phyloP scores from a whole-genome alignment of 1,140 invertebrate genomes.

The Parapsyche elsis region DNA sequence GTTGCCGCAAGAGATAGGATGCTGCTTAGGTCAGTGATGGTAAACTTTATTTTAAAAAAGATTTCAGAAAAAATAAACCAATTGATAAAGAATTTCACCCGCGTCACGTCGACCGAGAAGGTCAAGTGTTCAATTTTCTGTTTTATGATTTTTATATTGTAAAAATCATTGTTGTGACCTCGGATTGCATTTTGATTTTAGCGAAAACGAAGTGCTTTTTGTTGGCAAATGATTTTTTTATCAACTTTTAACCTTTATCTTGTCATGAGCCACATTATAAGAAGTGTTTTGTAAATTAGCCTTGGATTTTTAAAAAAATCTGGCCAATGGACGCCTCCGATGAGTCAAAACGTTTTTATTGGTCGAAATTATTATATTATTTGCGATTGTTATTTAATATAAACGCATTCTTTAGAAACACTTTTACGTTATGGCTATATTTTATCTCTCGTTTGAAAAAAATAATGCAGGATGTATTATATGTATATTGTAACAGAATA shows the following conservation, averaged over 20 bases:
- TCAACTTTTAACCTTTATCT: too few relatives aligned
- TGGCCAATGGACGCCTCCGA: constrained; percentile 11
- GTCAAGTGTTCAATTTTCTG: background rate
- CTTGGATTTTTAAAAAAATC: constrained; percentile 11
- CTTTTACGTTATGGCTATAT: too few relatives aligned
- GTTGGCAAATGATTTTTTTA: too few relatives aligned
- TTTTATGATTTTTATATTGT: too few relatives aligned
- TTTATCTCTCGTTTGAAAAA: too few relatives aligned
- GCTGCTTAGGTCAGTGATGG: background rate
- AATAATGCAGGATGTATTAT: too few relatives aligned
- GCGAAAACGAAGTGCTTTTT: too few relatives aligned
- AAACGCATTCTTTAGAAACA: too few relatives aligned
- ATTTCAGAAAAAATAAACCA: background rate
- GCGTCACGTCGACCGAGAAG: background rate
- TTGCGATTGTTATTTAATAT: background rate
- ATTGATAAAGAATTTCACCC: background rate
- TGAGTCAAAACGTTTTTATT: background rate
- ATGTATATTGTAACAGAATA: too few relatives aligned
- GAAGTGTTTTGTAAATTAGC: background rate
- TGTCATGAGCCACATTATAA: too few relatives aligned
- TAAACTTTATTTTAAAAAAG: background rate
- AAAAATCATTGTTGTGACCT: too few relatives aligned
- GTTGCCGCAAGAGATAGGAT: constrained; percentile 14
- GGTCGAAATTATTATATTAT: background rate
- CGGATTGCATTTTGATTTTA: too few relatives aligned